These are phyloP conservation scores for Pantherophis vulpinus DNA, from an alignment of 2,797 vertebrate genomes.

Conservation along the genomic window DNA sequence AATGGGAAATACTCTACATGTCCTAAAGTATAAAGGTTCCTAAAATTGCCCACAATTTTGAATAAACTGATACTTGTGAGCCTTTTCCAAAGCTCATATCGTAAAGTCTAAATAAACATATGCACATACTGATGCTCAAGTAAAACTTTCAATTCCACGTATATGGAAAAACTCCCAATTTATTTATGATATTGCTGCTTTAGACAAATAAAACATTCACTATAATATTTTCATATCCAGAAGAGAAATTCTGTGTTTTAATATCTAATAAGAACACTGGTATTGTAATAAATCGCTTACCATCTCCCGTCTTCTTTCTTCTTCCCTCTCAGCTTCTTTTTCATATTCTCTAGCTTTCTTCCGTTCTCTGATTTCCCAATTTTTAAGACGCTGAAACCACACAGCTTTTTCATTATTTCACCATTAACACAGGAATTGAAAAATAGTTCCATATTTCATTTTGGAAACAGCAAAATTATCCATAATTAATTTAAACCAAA, in stretches of 20 bases:
- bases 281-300: conserved; percentile 65
- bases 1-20: neutral
- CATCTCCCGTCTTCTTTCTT: conserved; percentile 93
- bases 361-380: conserved; percentile 97
- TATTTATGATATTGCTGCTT: neutral
- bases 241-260: neutral
- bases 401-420: neutral
- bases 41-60: neutral
- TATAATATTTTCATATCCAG: neutral
- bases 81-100: neutral
- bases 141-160: neutral
- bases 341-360: conserved; percentile 95
- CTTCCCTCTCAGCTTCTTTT: conserved; percentile 92
- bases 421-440: neutral
- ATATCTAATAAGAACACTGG: neutral
- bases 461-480: neutral
- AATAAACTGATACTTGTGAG: neutral
- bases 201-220: neutral
- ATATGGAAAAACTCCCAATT: neutral
- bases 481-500: neutral
- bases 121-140: neutral
- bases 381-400: conserved; percentile 88
- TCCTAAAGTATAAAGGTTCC: neutral
- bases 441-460: neutral
- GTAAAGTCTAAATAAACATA: neutral